phyloP scores from a whole-genome alignment of 2,888 invertebrate genomes.

The Antitype chi region DNA sequence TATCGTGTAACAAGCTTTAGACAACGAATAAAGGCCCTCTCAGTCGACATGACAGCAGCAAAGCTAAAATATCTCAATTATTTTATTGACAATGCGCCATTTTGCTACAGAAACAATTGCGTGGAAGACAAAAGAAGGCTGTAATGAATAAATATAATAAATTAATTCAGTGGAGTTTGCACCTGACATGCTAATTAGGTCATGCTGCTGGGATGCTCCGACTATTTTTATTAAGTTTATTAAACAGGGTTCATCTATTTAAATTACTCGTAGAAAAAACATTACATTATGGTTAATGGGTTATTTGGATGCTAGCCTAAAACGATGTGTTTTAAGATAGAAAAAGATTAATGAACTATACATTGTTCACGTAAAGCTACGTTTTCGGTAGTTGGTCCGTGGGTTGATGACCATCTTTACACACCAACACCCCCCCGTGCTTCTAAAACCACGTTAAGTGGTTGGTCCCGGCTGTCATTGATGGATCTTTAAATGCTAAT shows the following conservation, averaged over 20 bases:
- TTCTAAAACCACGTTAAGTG: too few species aligned
- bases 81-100: slow-evolving; percentile 30
- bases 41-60: slow-evolving; percentile 17
- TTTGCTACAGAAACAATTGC: slow-evolving; percentile 58
- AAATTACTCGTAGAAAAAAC: too few species aligned
- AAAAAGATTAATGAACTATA: neutral
- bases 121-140: slow-evolving; percentile 55
- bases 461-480: too few species aligned
- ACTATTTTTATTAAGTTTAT: neutral
- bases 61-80: slow-evolving; percentile 39
- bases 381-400: too few species aligned
- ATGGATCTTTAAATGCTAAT: too few species aligned
- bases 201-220: slow-evolving; percentile 18
- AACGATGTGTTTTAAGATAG: neutral
- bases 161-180: slow-evolving; percentile 56
- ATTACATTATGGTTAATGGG: neutral
- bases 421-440: too few species aligned
- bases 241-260: neutral
- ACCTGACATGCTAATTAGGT: slow-evolving; percentile 64
- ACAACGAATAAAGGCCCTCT: slow-evolving; percentile 13
- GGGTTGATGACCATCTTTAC: too few species aligned
- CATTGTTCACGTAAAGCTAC: too few species aligned
- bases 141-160: slow-evolving; percentile 59
- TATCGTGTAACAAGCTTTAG: slow-evolving; percentile 8
- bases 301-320: neutral